Evolutionary conservation across 2,113 vertebrate genomes (phyloP).

Genomic region (Cavia porcellus): DNA sequence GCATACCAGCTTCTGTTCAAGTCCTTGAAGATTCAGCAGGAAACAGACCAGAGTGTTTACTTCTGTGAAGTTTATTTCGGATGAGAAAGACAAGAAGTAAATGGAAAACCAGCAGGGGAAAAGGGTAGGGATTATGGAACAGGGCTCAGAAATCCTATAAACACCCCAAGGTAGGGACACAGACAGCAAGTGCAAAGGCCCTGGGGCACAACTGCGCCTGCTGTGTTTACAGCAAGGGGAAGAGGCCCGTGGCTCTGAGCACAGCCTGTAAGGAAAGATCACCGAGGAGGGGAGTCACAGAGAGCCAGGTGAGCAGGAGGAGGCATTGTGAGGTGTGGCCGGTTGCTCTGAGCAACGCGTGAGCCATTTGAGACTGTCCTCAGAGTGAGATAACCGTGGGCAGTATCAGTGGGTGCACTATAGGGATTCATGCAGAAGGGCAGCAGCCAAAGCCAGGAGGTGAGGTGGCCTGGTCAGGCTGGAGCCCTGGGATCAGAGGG

Average conservation of each 20-base stretch:
- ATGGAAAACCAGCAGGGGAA: neutral
- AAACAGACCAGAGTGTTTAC: neutral
- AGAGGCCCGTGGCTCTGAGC: neutral
- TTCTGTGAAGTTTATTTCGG: neutral
- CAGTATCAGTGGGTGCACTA: too few species aligned
- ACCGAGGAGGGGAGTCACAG: neutral
- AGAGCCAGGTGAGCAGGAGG: accelerated
- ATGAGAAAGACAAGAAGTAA: neutral
- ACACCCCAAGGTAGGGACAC: too few species aligned
- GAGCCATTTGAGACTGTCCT: neutral
- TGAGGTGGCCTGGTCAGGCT: neutral
- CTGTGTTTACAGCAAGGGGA: neutral
- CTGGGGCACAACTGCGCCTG: neutral
- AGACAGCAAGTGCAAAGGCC: neutral
- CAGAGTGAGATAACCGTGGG: neutral
- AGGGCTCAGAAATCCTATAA: neutral
- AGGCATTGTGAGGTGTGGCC: neutral
- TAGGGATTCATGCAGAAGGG: accelerated
- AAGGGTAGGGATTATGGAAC: accelerated
- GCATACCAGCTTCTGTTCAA: neutral
- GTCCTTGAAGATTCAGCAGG: neutral
- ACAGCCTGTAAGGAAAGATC: neutral
- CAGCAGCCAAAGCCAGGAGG: neutral
- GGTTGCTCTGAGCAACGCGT: neutral
- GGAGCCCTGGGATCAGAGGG: neutral